phyloP scores from a whole-genome alignment of 2,888 invertebrate genomes.

The Metacarcinus magister region DNA sequence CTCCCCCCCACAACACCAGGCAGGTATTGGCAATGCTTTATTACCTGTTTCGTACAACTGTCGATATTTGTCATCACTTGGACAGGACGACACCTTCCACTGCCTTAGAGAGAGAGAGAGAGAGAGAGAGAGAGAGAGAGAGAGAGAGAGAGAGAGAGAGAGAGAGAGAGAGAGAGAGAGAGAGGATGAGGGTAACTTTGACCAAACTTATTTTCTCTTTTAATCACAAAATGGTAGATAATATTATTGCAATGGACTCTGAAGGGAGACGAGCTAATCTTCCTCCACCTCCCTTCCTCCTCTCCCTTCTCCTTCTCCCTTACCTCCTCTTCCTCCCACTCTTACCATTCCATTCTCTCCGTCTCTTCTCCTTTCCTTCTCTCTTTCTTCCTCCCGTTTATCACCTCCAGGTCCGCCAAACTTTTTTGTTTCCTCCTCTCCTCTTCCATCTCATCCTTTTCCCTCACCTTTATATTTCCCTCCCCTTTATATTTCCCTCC shows the following conservation, averaged over 20 bases:
- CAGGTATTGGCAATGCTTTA: not conserved
- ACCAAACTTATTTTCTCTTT: not conserved
- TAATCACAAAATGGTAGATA: not conserved
- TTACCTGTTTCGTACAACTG: not conserved
- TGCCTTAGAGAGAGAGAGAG: not conserved
- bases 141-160: slow-evolving; percentile 41
- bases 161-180: not conserved
- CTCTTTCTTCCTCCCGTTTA: not conserved
- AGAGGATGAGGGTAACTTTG: not conserved
- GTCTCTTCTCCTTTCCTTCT: not conserved
- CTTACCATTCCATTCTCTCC: not conserved
- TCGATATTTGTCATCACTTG: slow-evolving; percentile 12
- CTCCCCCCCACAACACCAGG: not conserved
- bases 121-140: slow-evolving; percentile 36
- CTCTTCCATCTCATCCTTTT: not conserved
- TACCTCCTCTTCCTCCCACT: not conserved
- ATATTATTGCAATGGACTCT: not conserved
- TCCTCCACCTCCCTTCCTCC: too few species aligned
- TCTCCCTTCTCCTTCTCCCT: not conserved
- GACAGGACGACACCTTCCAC: not conserved
- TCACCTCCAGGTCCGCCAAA: not conserved
- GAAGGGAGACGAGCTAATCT: not conserved
- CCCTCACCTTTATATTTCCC: not conserved
- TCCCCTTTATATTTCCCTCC: not conserved
- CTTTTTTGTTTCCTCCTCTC: not conserved